Base-by-base conservation (phyloP, 2,113 vertebrate species). In the Carassius gibelio region DNA sequence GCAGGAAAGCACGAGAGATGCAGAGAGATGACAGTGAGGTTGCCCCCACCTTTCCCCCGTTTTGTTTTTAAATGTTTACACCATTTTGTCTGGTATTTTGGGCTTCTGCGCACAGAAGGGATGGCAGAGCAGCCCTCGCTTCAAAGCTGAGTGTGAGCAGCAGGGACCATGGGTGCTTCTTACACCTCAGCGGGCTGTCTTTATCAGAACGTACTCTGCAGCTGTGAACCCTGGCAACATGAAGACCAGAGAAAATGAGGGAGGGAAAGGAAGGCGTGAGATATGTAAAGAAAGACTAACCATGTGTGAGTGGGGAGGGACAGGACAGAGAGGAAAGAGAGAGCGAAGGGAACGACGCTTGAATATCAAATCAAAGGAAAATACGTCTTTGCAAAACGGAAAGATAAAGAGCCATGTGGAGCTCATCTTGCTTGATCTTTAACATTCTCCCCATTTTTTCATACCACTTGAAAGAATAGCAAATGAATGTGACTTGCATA, bases 111-210 rank as follows among this genome's bases (percentile, higher is more conserved):
- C 64, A 59, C 59, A 66, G 62, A 76, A 55, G 84, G 26, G n/a
- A 84, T 1, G 21, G 66, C 13, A 62, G 19, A 81, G 64, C 23
- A 21, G n/a, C 36, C 11, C 21, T 74, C 23, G 66, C 23, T 78
- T 69, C 15, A 75, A 34, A 86, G 59, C 69, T 68, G 82, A 72
- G 59, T 57, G 0, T 48, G 52, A 23, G 50, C 21, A 55, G 52
- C 23, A 78, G 77, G 84, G 52, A 69, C 42, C 30, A 14, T 17
- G 48, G 64, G 42, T 8, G 36, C n/a, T 71, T 81, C 26, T 86
- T 84, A 34, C 42, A 74, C 62, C 82, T 64, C 85, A 69, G 82
- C 52, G 5, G 61, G 87, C 64, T 19, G 80, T 78, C 84, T 68
- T 75, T 84, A 81, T 69, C 76, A 45, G 83, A 21, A 83, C 34